These are phyloP conservation scores for Gadus chalcogrammus DNA, from an alignment of 2,113 vertebrate genomes.

Conservation along the genomic window DNA sequence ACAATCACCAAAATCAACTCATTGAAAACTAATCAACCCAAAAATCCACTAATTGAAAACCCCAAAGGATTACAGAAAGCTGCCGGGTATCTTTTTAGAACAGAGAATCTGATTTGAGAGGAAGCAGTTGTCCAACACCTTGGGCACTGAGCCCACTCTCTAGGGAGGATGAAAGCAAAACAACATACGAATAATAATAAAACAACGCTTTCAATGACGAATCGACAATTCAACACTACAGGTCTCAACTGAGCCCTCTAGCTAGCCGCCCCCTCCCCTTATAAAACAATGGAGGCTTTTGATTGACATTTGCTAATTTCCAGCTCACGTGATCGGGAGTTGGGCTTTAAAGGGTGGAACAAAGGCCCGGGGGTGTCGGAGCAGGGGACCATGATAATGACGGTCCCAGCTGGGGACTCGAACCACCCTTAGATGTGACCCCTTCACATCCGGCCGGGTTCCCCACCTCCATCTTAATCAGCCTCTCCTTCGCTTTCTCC, in stretches of 20 bases:
- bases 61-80: slow-evolving; percentile 36
- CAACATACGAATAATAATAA: too few species aligned
- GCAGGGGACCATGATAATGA: slow-evolving; percentile 52
- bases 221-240: background rate
- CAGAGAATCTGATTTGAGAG: too few species aligned
- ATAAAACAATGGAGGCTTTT: slow-evolving; percentile 40
- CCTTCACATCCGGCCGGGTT: background rate
- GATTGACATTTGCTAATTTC: slow-evolving; percentile 66
- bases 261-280: slow-evolving; percentile 23
- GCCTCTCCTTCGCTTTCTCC: background rate
- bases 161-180: too few species aligned
- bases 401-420: slow-evolving; percentile 28
- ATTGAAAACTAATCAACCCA: too few species aligned
- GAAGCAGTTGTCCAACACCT: too few species aligned
- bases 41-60: slow-evolving; percentile 41
- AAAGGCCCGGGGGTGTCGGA: slow-evolving; percentile 31
- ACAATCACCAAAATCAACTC: too few species aligned
- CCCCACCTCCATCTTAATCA: background rate
- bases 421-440: slow-evolving; percentile 18
- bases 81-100: slow-evolving; percentile 10
- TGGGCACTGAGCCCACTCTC: too few species aligned
- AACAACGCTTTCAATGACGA: too few species aligned
- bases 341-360: slow-evolving; percentile 34
- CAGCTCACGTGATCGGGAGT: slow-evolving; percentile 18
- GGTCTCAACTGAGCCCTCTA: slow-evolving; percentile 19